phyloP scores from a whole-genome alignment of 2,797 vertebrate species.

The Danio jaintianensis region DNA sequence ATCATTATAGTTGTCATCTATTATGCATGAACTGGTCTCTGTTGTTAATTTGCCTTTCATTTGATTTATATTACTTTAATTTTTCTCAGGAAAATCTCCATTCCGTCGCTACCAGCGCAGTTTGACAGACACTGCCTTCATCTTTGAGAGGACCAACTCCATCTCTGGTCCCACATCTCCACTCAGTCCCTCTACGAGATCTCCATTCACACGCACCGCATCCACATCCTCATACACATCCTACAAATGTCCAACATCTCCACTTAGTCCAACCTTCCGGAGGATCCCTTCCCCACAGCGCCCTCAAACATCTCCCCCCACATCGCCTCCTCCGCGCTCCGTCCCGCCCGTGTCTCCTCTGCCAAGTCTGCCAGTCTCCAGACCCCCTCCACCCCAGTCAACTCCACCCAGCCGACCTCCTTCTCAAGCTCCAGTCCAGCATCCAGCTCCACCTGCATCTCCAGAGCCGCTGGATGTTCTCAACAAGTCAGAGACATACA shows the following conservation, averaged over 20 bases:
- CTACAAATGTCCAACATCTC: constrained; percentile 64
- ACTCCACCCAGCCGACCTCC: constrained; percentile 45
- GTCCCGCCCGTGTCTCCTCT: constrained; percentile 55
- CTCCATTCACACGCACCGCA: constrained; percentile 75
- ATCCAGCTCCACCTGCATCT: constrained; percentile 68
- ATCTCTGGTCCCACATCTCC: constrained; percentile 66
- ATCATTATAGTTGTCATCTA: too few relatives aligned
- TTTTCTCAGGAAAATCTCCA: constrained; percentile 73
- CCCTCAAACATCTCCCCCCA: constrained; percentile 65
- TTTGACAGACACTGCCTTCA: constrained; percentile 86
- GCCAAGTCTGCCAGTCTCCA: constrained; percentile 57
- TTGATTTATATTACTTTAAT: neutral
- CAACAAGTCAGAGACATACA: constrained; percentile 38
- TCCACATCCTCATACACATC: constrained; percentile 70
- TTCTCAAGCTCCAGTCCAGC: constrained; percentile 60
- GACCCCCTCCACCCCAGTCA: constrained; percentile 52
- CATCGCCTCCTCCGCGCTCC: constrained; percentile 60
- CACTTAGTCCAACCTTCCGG: constrained; percentile 71
- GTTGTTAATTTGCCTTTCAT: too few relatives aligned
- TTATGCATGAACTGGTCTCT: too few relatives aligned
- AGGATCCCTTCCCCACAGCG: constrained; percentile 64
- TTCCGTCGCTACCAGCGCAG: constrained; percentile 88
- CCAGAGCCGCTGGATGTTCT: constrained; percentile 65
- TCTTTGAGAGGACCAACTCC: constrained; percentile 79
- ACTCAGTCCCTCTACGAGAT: constrained; percentile 73